phyloP scores from a whole-genome alignment of 2,888 invertebrate genomes.

The Meiosimyza decipiens region DNA sequence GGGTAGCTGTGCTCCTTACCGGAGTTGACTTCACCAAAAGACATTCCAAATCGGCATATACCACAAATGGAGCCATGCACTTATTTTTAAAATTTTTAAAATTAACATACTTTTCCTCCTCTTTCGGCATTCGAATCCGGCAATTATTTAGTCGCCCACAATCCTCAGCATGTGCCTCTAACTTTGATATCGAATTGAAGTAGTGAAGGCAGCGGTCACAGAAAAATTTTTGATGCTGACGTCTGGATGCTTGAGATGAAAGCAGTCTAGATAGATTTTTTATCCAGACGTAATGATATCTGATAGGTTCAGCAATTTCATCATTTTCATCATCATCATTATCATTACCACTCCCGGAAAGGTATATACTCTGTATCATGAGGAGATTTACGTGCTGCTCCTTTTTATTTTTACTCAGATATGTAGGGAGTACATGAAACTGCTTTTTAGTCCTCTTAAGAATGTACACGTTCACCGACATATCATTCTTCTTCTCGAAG shows the following conservation, averaged over 20 bases:
- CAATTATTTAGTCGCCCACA: neutral
- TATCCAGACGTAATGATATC: neutral
- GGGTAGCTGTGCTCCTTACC: too few relatives aligned
- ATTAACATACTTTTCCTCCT: neutral
- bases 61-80: neutral
- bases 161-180: neutral
- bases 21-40: too few relatives aligned
- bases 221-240: too few relatives aligned
- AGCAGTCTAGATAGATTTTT: neutral
- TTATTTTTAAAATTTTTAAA: neutral
- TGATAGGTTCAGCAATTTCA: neutral
- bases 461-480: neutral
- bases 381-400: neutral
- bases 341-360: too few relatives aligned
- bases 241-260: neutral
- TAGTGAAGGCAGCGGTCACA: neutral
- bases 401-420: neutral
- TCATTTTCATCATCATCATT: too few relatives aligned
- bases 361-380: neutral
- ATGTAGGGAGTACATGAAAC: neutral
- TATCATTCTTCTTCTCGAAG: too few relatives aligned
- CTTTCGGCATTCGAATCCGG: neutral
- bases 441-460: neutral
- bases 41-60: neutral
- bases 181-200: neutral